These are phyloP conservation scores for Odontomachus brunneus DNA, from an alignment of 1,140 invertebrate genomes.

Conservation along the genomic window DNA sequence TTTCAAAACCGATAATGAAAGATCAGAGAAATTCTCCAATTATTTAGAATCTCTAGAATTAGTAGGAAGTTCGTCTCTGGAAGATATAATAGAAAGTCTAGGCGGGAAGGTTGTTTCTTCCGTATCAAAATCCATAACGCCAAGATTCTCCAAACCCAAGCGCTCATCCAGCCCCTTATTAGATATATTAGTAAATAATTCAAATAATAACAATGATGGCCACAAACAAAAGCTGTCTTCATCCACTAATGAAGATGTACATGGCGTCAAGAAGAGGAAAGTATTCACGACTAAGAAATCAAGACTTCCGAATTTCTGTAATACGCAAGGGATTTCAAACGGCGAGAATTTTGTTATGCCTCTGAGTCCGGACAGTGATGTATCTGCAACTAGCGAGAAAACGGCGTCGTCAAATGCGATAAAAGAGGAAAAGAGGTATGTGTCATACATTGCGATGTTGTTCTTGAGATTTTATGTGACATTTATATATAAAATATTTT, in stretches of 20 bases:
- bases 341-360: slow-evolving; percentile 84
- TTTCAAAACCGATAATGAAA: slow-evolving; percentile 74
- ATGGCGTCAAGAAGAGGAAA: slow-evolving; percentile 77
- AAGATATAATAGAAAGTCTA: slow-evolving; percentile 74
- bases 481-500: slow-evolving; percentile 5
- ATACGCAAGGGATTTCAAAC: slow-evolving; percentile 74
- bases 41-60: slow-evolving; percentile 70
- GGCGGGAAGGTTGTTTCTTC: slow-evolving; percentile 69
- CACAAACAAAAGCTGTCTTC: slow-evolving; percentile 63
- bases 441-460: slow-evolving; percentile 31
- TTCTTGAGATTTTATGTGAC: background rate
- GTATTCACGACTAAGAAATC: slow-evolving; percentile 78
- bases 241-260: slow-evolving; percentile 62
- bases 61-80: slow-evolving; percentile 64
- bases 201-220: slow-evolving; percentile 81
- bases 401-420: slow-evolving; percentile 69
- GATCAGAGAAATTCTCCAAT: slow-evolving; percentile 71
- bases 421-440: slow-evolving; percentile 83
- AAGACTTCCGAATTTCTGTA: slow-evolving; percentile 58
- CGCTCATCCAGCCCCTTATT: slow-evolving; percentile 78
- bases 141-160: slow-evolving; percentile 77
- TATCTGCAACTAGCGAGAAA: slow-evolving; percentile 83
- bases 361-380: slow-evolving; percentile 84
- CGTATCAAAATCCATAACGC: slow-evolving; percentile 74
- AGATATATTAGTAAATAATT: slow-evolving; percentile 79